Conservation (phyloP, 1,140 invertebrate species). For the Drosophila tropicalis region DNA sequence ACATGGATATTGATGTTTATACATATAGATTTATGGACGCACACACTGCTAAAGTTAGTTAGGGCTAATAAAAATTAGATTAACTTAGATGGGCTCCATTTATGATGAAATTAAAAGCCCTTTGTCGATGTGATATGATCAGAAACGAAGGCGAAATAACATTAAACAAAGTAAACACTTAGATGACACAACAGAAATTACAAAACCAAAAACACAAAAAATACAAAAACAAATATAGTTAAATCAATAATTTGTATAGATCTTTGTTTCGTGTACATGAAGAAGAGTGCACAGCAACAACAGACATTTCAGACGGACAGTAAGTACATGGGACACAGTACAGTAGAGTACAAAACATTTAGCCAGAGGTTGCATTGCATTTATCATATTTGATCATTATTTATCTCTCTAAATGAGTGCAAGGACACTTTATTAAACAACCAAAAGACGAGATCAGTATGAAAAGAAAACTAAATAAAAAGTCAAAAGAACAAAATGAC, state of each 20-base stretch:
- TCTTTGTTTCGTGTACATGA: too few species aligned
- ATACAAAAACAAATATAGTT: neutral
- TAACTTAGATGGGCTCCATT: neutral
- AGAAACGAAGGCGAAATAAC: neutral
- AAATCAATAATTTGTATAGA: neutral
- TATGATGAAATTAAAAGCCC: conserved; percentile 10
- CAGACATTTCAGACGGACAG: conserved; percentile 1
- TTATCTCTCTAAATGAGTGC: conserved; percentile 2
- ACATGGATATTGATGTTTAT: too few species aligned
- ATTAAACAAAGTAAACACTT: neutral
- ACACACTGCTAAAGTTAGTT: conserved; percentile 4
- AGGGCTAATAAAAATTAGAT: conserved; percentile 1
- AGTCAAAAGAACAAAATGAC: neutral
- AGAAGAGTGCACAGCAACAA: neutral
- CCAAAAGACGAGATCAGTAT: neutral
- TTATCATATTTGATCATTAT: neutral
- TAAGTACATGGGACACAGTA: neutral
- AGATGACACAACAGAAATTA: neutral
- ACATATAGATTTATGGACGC: neutral
- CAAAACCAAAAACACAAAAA: too few species aligned
- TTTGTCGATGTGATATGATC: neutral
- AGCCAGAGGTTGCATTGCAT: neutral
- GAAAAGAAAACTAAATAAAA: neutral
- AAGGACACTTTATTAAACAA: conserved; percentile 2
- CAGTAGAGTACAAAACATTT: conserved; percentile 8